Evolutionary conservation across 1,140 invertebrate genomes (phyloP), one percentile per base, ranked within the genome.

Genomic region (Danaus melanippus): DNA sequence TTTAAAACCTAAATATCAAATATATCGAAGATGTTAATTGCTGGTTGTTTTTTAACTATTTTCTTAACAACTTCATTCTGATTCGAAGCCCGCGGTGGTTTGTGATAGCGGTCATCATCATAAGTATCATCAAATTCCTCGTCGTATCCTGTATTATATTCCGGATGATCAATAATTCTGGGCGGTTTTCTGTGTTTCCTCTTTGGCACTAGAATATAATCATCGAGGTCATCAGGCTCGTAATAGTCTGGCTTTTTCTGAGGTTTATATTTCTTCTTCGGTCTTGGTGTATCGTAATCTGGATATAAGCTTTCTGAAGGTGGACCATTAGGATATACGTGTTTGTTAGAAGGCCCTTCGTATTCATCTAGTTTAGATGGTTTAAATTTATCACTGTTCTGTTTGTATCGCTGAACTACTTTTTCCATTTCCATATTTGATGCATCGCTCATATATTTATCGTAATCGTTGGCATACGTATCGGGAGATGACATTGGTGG

Each of bases 21-120:
- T 68, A 86, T 79, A 55, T 86, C 83, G 76, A 86, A 66, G 50
- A 86, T 51, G 58, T 82, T 86, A 39, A 86, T 72, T 12, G 72
- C 61, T 10, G 79, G 77, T 53, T 72, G 78, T 69, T 84, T 86
- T 49, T 78, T 82, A 1, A 86, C 70, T 47, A 86, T 66, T 76
- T 86, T 86, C 32, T 74, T 64, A n/a, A 86, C 65, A 10, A 86
- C 56, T 70, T 84, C 79, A 51, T 79, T 81, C 7, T 66, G 71
- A 10, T 55, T 67, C 21, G 66, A 55, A 11, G 52, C 66, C 62
- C 77, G 58, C n/a, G 60, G 58, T 4, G 77, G 78, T 50, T 68
- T 67, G 15, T 67, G 61, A 51, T 76, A 67, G 40, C 68, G 66
- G 4, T 79, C 71, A 39, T 79, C 72, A 43, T 80, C 66, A 53